Evolutionary conservation across 2,113 vertebrate genomes (phyloP).

Genomic region (Myiopsitta monachus): DNA sequence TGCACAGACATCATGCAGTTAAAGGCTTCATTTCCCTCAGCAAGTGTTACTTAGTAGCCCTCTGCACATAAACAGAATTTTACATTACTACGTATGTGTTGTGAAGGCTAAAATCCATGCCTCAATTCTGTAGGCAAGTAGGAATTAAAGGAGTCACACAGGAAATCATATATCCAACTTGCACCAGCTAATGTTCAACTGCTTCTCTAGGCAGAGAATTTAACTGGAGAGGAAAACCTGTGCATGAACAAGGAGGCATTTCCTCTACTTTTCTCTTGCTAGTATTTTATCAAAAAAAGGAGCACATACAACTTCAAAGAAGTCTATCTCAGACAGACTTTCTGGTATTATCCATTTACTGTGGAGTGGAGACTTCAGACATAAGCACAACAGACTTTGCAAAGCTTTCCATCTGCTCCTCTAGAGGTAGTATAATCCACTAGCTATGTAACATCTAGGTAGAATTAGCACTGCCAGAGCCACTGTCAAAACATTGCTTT

Average conservation of each 20-base stretch:
- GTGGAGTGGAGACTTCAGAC: not conserved
- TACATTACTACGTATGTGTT: conserved; percentile 3
- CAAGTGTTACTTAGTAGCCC: conserved; percentile 67
- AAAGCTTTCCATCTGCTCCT: not conserved
- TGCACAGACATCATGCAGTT: conserved; percentile 12
- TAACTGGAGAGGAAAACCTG: not conserved
- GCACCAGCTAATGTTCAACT: not conserved
- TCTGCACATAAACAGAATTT: conserved; percentile 44
- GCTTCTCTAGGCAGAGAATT: not conserved
- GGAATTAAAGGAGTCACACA: not conserved
- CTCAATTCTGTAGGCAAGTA: not conserved
- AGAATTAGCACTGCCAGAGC: not conserved
- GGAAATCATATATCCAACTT: not conserved
- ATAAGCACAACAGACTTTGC: not conserved
- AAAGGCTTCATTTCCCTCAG: conserved; percentile 41
- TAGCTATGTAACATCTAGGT: not conserved
- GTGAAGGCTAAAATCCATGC: not conserved
- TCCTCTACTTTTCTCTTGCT: not conserved
- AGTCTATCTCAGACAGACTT: not conserved
- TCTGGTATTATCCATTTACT: not conserved
- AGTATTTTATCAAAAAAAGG: not conserved
- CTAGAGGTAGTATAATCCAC: not conserved
- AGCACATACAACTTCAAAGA: not conserved
- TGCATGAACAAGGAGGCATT: not conserved
- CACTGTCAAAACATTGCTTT: not conserved